These are phyloP conservation scores for Regulus satrapa DNA, from an alignment of 2,113 vertebrate genomes.

Conservation along the genomic window DNA sequence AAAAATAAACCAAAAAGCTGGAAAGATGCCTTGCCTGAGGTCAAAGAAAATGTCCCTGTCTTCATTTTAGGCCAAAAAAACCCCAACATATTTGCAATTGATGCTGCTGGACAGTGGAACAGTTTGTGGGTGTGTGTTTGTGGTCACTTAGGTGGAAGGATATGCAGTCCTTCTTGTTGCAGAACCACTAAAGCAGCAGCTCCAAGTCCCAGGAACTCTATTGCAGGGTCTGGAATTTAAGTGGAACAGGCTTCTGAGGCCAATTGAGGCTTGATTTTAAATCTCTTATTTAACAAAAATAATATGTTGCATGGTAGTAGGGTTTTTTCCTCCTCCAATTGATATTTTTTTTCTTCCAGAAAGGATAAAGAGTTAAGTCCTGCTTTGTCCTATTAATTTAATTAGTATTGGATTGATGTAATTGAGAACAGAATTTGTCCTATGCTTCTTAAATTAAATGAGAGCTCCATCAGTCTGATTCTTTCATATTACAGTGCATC, in stretches of 20 bases:
- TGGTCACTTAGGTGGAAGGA: neutral
- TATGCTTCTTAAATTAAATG: constrained; percentile 12
- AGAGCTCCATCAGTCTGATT: constrained; percentile 17
- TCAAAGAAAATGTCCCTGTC: neutral
- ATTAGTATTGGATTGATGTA: constrained; percentile 33
- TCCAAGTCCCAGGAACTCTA: neutral
- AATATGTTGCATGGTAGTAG: neutral
- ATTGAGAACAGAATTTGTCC: constrained; percentile 29
- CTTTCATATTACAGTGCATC: constrained; percentile 9
- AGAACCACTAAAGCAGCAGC: neutral
- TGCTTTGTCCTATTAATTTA: constrained; percentile 35
- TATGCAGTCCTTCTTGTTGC: neutral
- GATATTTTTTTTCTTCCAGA: neutral
- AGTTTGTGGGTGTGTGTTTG: neutral
- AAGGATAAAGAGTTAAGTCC: neutral
- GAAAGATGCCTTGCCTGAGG: neutral
- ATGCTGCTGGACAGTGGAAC: neutral
- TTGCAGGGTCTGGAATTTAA: neutral
- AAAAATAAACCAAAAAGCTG: neutral
- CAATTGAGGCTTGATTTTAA: neutral
- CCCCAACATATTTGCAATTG: neutral
- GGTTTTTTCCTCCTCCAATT: neutral
- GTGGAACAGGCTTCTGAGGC: neutral
- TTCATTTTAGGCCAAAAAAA: neutral
- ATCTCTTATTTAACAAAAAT: neutral